Base-by-base conservation (phyloP, 1,140 invertebrate species). In the Cylas formicarius region DNA sequence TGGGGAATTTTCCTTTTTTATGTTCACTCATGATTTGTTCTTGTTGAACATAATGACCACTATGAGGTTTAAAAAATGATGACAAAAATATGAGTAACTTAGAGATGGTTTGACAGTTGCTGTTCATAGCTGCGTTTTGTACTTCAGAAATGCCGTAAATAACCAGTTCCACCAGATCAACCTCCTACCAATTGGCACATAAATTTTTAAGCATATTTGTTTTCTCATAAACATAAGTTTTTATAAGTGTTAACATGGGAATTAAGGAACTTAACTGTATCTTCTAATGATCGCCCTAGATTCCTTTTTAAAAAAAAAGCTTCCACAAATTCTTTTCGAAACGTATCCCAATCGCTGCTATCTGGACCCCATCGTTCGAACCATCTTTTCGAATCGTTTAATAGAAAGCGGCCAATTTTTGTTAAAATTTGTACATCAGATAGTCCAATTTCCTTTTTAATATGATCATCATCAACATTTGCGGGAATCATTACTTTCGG, bases 301-400 rank as follows among this genome's bases (percentile, higher is more conserved):
- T 26, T 51, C 31, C 26, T 40, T 19, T 48, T 48, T 4, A 22
- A 28, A 5, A 45, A 45, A 36, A 51, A 51, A 11, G 49, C 44
- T 18, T 51, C 49, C 18, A 35, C 11, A 51, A 48, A 51, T 7
- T 51, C 37, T 8, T 19, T 4, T 44, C 43, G 23, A 36, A 51
- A 51, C 10, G 4, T 43, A 18, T 37, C n/a, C 49, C 49, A 51
- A 17, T 26, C 22, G 6, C 31, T 38, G 2, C 34, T 21, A 22
- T 26, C 33, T 11, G 49, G 49, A 4, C 24, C 13, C 49, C 49
- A 51, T n/a, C n/a, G 34, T 6, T 49, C 32, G 31, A 33, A 51
- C 49, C 49, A 51, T 4, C 0, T 26, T 22, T 36, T 41, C 4
- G 45, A 26, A 13, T 11, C 29, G 8, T 27, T 19, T 16, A 19